Base-by-base conservation (phyloP, 2,888 invertebrate species). In the Drosophila austrosaltans region DNA sequence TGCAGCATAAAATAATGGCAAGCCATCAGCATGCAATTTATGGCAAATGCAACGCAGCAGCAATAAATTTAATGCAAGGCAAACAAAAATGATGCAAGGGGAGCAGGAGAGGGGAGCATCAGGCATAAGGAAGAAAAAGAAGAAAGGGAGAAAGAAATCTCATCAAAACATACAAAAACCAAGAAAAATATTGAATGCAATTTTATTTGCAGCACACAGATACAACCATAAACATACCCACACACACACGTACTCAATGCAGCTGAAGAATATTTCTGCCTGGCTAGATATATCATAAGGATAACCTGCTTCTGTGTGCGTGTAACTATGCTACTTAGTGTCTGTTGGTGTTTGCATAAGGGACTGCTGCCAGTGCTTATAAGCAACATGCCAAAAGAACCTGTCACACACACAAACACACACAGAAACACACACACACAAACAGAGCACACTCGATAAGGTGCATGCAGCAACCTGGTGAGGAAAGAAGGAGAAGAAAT, bases 171-270 rank as follows among this genome's bases (percentile, higher is more conserved):
- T 66, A 54, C 57, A 71, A 63, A 76, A 69, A 61, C 58, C 57
- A 59, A 70, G 66, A 74, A 82, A 86, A 84, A 84, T 87, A 87
- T 84, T 87, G 84, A 87, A 84, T 80, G 82, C 81, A 83, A 83
- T 84, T 83, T 83, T 78, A 83, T 83, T 82, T 84, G 75, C 63
- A 75, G 60, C 80, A 82, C 69, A 58, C 80, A 25, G 20, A 12
- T 8, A 39, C 30, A 42, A 16, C 6, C 44, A 44, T 44, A 20
- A 16, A 16, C 44, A 48, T 8, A 48, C 20, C 54, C 22, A 59
- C 60, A 53, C 64, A 32, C 53, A 62, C 10, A 59, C 68, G 57
- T 53, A 22, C 28, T 6, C 53, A 48, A 12, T 42, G 73, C 63
- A 72, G 70, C 70, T 59, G 32, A 64, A 70, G 68, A 82, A 48